phyloP scores from a whole-genome alignment of 92 coral and sea anemone genomes.

The Porites cylindrica region DNA sequence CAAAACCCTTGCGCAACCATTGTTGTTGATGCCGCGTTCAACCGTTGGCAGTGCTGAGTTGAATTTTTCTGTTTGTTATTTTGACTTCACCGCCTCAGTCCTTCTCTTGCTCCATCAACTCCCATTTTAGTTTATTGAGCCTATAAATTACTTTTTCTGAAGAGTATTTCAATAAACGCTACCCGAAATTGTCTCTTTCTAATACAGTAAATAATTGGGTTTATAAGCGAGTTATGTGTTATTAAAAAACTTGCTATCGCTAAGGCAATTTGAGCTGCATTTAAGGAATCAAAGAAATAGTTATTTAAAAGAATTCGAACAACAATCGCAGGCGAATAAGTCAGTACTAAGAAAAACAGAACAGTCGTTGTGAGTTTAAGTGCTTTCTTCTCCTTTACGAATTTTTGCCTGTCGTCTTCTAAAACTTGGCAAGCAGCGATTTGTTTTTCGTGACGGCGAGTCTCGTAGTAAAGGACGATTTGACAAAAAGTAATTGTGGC shows the following conservation, averaged over 20 bases:
- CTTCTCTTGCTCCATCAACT: neutral
- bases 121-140: neutral
- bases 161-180: neutral
- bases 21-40: too few species aligned
- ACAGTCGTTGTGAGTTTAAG: slow-evolving; percentile 3
- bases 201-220: too few species aligned
- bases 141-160: neutral
- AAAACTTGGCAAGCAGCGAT: neutral
- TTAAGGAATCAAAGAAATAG: neutral
- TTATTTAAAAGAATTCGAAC: neutral
- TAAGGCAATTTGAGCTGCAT: neutral
- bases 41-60: too few species aligned
- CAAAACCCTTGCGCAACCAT: too few species aligned
- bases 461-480: slow-evolving; percentile 1
- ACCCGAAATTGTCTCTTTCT: neutral
- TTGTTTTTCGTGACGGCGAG: slow-evolving; percentile 8
- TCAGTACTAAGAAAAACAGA: neutral
- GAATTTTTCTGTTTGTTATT: too few species aligned
- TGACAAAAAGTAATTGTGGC: neutral
- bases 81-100: neutral
- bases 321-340: neutral
- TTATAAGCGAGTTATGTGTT: neutral
- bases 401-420: neutral
- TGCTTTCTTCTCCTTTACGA: slow-evolving; percentile 18
- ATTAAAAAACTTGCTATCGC: neutral